These are phyloP conservation scores for Siniperca undulata DNA, from an alignment of 2,797 vertebrate genomes.

Conservation along the genomic window DNA sequence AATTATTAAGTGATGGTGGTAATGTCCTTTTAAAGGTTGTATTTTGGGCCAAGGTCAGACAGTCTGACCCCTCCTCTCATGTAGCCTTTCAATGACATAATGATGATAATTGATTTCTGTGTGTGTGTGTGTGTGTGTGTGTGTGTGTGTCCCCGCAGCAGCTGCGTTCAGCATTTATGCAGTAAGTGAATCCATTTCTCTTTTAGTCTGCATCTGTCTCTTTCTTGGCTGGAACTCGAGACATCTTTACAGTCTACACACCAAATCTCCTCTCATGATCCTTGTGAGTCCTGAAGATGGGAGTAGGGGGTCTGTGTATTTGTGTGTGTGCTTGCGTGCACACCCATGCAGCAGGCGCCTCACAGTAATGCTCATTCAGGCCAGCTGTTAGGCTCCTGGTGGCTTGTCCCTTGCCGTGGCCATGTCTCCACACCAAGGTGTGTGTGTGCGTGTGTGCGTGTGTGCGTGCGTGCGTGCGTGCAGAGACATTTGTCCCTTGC, in stretches of 20 bases:
- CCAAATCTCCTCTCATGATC: slow-evolving; percentile 80
- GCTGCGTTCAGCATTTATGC: slow-evolving; percentile 64
- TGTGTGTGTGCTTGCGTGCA: slow-evolving; percentile 5
- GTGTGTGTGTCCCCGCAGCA: slow-evolving; percentile 51
- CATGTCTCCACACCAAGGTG: slow-evolving; percentile 44
- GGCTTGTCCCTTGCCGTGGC: slow-evolving; percentile 50
- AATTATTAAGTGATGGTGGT: not conserved
- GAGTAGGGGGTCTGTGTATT: slow-evolving; percentile 30
- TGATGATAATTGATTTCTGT: slow-evolving; percentile 42
- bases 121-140: slow-evolving; percentile 26
- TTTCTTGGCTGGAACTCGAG: slow-evolving; percentile 79
- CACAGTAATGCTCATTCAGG: slow-evolving; percentile 64
- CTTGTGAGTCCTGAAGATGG: slow-evolving; percentile 72
- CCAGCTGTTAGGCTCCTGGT: slow-evolving; percentile 79
- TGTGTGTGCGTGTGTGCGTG: not conserved
- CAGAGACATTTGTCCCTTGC: slow-evolving; percentile 48
- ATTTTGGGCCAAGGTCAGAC: slow-evolving; percentile 2
- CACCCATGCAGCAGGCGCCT: slow-evolving; percentile 69
- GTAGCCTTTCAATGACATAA: slow-evolving; percentile 40
- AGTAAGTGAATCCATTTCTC: slow-evolving; percentile 55
- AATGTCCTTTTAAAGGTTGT: slow-evolving; percentile 2
- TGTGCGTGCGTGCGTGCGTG: not conserved
- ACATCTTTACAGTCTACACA: slow-evolving; percentile 85
- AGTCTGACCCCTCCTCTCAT: not conserved
- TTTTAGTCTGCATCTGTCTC: slow-evolving; percentile 52